phyloP scores from a whole-genome alignment of 2,888 invertebrate genomes.

The Druceiella hillmani region DNA sequence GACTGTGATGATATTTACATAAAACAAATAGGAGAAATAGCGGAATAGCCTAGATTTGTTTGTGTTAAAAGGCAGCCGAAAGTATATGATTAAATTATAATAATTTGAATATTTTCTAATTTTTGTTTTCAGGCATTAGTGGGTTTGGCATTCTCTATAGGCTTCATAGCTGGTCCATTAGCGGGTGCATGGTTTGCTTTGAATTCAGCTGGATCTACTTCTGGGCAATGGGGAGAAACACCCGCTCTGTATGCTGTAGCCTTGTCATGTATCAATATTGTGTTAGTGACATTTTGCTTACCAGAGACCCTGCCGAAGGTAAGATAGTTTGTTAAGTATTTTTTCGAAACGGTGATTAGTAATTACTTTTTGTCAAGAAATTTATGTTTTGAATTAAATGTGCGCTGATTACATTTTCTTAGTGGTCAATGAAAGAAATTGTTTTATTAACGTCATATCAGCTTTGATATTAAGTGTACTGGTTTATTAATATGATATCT shows the following conservation, averaged over 20 bases:
- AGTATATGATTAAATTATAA: conserved; percentile 4
- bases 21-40: too few species aligned
- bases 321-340: conserved; percentile 18
- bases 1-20: too few species aligned
- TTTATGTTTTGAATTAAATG: too few species aligned
- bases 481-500: too few species aligned
- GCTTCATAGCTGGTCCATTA: conserved; percentile 94
- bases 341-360: conserved; percentile 7
- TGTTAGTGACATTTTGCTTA: conserved; percentile 66
- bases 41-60: too few species aligned
- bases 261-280: conserved; percentile 71
- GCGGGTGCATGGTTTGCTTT: conserved; percentile 87
- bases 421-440: too few species aligned
- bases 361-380: too few species aligned
- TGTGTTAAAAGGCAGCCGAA: conserved; percentile 1
- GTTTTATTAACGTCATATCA: too few species aligned
- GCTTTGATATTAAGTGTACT: too few species aligned
- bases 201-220: conserved; percentile 52
- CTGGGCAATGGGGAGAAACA: conserved; percentile 69
- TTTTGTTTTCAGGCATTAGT: conserved; percentile 75
- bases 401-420: too few species aligned
- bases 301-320: conserved; percentile 80
- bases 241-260: conserved; percentile 75
- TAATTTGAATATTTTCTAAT: conserved; percentile 4
- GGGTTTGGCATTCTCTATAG: conserved; percentile 94